Evolutionary conservation across 2,888 invertebrate species (phyloP).

Genomic region (Galerucella nymphaeae): DNA sequence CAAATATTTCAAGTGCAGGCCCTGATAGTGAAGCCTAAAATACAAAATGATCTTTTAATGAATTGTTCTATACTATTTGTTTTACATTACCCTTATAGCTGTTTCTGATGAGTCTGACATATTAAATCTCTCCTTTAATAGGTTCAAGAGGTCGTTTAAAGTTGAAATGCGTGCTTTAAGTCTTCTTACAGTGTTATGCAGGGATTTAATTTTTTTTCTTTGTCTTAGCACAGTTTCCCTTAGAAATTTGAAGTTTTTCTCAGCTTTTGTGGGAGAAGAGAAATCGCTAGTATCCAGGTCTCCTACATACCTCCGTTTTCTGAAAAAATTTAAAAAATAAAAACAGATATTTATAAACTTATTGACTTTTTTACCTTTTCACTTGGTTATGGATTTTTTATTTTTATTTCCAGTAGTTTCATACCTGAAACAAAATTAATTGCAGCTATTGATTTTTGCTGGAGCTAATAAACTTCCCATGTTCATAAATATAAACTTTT

Average conservation of each 20-base stretch:
- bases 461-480: too few relatives aligned
- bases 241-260: slow-evolving; percentile 21
- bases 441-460: too few relatives aligned
- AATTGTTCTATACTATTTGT: background rate
- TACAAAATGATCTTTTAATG: slow-evolving; percentile 7
- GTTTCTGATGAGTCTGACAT: slow-evolving; percentile 23
- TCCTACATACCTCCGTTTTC: slow-evolving; percentile 22
- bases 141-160: slow-evolving; percentile 15
- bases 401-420: too few relatives aligned
- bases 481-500: too few relatives aligned
- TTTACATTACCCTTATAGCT: slow-evolving; percentile 15
- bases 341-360: too few relatives aligned
- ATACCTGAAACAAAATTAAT: too few relatives aligned
- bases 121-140: slow-evolving; percentile 16
- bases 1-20: too few relatives aligned
- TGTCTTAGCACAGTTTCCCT: slow-evolving; percentile 8
- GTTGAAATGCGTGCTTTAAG: slow-evolving; percentile 14
- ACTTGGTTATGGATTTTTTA: too few relatives aligned
- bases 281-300: slow-evolving; percentile 31
- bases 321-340: slow-evolving; percentile 10
- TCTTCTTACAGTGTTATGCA: slow-evolving; percentile 5
- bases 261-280: slow-evolving; percentile 25
- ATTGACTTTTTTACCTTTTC: too few relatives aligned
- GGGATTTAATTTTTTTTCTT: too few relatives aligned
- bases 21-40: too few relatives aligned